These are phyloP conservation scores for Triops cancriformis DNA, from an alignment of 1,140 invertebrate species.

Conservation along the genomic window DNA sequence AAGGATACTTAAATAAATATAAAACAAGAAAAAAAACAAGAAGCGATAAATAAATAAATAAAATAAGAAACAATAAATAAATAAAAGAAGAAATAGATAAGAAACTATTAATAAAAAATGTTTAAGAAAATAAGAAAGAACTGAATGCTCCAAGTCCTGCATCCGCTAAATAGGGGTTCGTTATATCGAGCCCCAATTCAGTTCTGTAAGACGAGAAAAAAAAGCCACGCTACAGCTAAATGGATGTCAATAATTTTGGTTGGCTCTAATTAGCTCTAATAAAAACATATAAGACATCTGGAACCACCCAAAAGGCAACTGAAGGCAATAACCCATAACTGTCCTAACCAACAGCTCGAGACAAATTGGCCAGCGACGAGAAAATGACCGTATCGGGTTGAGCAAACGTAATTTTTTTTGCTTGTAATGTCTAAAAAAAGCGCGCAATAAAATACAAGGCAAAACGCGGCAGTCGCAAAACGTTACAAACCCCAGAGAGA, in stretches of 20 bases:
- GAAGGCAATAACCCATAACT: not conserved
- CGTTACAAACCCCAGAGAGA: not conserved
- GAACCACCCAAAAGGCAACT: not conserved
- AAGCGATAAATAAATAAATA: too few species aligned
- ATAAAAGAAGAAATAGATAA: too few species aligned
- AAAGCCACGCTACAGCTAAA: too few species aligned
- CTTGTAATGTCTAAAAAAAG: constrained; percentile 15
- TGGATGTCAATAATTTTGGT: not conserved
- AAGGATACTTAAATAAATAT: too few species aligned
- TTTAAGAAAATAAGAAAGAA: too few species aligned
- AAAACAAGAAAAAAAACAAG: too few species aligned
- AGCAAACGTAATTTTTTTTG: not conserved
- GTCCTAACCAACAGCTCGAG: not conserved
- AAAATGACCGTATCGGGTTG: not conserved
- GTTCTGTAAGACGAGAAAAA: too few species aligned
- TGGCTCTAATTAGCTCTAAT: not conserved
- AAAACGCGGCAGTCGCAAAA: not conserved
- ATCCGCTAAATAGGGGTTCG: too few species aligned
- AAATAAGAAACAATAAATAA: too few species aligned
- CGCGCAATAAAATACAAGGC: not conserved
- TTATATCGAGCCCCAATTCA: too few species aligned
- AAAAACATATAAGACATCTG: not conserved
- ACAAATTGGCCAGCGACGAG: not conserved
- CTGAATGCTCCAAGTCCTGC: too few species aligned
- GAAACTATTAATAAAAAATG: too few species aligned